Conservation (phyloP, 2,113 vertebrate genomes). For the Cebidichthys violaceus region DNA sequence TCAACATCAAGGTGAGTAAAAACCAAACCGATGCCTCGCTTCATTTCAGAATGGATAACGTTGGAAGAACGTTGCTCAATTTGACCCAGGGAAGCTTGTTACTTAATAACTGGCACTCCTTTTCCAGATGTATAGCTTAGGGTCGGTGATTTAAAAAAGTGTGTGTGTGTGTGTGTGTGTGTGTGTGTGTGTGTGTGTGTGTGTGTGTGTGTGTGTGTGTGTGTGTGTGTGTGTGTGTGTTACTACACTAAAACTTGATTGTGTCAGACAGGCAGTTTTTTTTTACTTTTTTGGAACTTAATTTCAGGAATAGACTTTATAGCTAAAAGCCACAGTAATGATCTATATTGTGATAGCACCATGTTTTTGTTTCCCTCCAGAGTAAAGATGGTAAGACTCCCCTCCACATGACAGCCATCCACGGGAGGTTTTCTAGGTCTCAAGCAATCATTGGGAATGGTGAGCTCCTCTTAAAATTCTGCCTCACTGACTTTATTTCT, state of each 20-base stretch:
- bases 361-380: constrained; percentile 76
- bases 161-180: background rate
- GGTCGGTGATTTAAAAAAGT: background rate
- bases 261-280: background rate
- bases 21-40: background rate
- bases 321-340: background rate
- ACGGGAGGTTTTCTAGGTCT: constrained; percentile 97
- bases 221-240: background rate
- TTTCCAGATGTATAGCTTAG: background rate
- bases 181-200: background rate
- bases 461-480: constrained; percentile 74
- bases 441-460: constrained; percentile 98
- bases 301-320: background rate
- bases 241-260: background rate
- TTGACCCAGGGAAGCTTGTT: background rate
- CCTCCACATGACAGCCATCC: constrained; percentile 98
- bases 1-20: constrained; percentile 93
- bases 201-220: background rate
- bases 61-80: background rate
- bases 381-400: constrained; percentile 99
- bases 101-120: background rate
- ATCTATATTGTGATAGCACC: background rate
- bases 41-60: background rate
- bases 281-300: background rate
- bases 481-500: background rate